Conservation (phyloP, 1,140 invertebrate species). For the Trachymyrmex cornetzi region DNA sequence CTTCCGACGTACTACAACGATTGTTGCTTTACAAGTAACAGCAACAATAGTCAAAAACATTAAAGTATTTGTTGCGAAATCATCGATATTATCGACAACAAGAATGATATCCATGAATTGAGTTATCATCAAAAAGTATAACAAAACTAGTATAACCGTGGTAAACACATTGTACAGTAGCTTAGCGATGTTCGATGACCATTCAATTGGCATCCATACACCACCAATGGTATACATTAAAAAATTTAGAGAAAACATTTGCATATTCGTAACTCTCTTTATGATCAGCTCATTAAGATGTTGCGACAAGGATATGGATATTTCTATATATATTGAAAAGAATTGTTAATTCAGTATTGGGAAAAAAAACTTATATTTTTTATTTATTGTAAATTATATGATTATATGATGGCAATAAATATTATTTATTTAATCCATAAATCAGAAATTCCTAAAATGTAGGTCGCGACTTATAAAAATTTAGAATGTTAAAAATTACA, state of each 20-base stretch:
- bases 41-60: slow-evolving; percentile 7
- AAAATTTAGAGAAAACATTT: slow-evolving; percentile 52
- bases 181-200: slow-evolving; percentile 32
- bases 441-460: too few species aligned
- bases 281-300: background rate
- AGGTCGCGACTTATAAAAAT: too few species aligned
- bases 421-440: background rate
- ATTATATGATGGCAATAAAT: background rate
- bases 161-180: slow-evolving; percentile 35
- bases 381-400: background rate
- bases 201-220: slow-evolving; percentile 49
- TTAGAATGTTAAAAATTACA: too few species aligned
- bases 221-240: slow-evolving; percentile 39
- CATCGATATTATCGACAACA: slow-evolving; percentile 44
- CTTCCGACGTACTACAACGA: slow-evolving; percentile 2
- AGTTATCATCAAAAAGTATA: slow-evolving; percentile 26
- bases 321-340: background rate
- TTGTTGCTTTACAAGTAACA: slow-evolving; percentile 49
- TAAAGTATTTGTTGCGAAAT: slow-evolving; percentile 36
- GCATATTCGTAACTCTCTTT: slow-evolving; percentile 21
- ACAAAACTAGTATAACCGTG: background rate
- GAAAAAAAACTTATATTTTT: background rate
- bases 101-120: slow-evolving; percentile 52
- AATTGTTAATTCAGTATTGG: background rate
- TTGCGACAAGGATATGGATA: background rate